Evolutionary conservation across 2,797 vertebrate species (phyloP), one percentile per base, ranked within the genome.

Genomic region (Leptodactylus fallax): DNA sequence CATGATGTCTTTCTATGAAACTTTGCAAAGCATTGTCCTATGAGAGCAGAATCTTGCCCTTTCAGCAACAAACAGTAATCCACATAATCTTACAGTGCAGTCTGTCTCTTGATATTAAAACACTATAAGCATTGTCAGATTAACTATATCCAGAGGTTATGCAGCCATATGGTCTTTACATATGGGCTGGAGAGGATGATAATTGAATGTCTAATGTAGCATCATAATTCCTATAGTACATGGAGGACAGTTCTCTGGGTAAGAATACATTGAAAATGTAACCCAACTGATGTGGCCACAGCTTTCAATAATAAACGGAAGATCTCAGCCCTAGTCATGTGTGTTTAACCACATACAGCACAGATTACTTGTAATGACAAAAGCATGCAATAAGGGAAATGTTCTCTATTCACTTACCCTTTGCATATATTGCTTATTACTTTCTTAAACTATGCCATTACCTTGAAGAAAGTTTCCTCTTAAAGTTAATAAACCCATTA

Each of bases 21-120:
- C 92, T 95, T 95, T 93, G 90, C 83, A 92, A 90, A 51, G 63
- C 21, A 83, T 88, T 87, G 93, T 91, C 87, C 90, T 91, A 87
- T 90, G 90, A 92, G 92, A 92, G 88, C 90, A 90, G 61, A 67
- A 83, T 89, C 84, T 81, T 85, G 53, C 6, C 0, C 90, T 90
- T 85, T 88, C 0, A 60, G 90, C 36, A 90, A 85, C 61, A 78
- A 78, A 65, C 72, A 83, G 14, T 60, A 65, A 67, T 65, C 12
- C 79, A 83, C 47, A 56, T 67, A 56, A 60, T 65, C 21, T 27
- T 74, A 60, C 13, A 67, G 63, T 65, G 36, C 47, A 61, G 74
- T 74, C 55, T 45, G 47, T 53, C 69, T 23, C 19, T 78, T 80
- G 55, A 80, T 88, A 88, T 79, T 63, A 89, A 83, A 79, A 67